Evolutionary conservation across 2,797 vertebrate species (phyloP), one percentile per base, ranked within the genome.

Genomic region (Melanotaenia boesemani): DNA sequence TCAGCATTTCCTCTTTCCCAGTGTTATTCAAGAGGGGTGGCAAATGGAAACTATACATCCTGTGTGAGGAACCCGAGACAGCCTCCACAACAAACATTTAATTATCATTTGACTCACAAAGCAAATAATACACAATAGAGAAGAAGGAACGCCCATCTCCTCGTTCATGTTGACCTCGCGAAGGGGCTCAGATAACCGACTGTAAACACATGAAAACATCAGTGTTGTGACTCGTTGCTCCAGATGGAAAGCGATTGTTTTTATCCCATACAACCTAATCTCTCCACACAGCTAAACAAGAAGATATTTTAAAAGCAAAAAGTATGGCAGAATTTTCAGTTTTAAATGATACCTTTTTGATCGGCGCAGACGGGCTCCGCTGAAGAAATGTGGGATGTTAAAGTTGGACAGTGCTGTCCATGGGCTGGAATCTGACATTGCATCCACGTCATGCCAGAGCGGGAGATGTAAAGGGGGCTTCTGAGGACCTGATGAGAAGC

Each of bases 351-450:
- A 98, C 98, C 98, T 98, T 91, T 99, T 96, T n/a, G 97, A 98
- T 16, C 97, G 92, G 9, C 97, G 96, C 34, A 98, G 95, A 32
- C 95, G 93, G 72, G 94, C 93, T 84, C 97, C 94, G 16, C 91
- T 95, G 82, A 97, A 94, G 90, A 97, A 96, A 80, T 96, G 95
- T 37, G 96, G 96, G 94, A 96, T 89, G 74, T 95, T 96, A 91
- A 98, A 97, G 95, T 97, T 97, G 83, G 96, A 97, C 72, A 98
- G 93, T 0, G 94, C 86, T 5, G 92, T 96, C 97, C 97, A 97
- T 64, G 96, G 93, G 84, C 93, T 95, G 5, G 94, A 96, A 73
- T 98, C 97, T 6, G 96, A 97, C 96, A 95, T 96, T 65, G 93
- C 72, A 76, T 90, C 86, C 80, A 79, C 72, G 81, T 93, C 92